Evolutionary conservation across 2,888 invertebrate species (phyloP).

Genomic region (Hirtodrosophila trivittata): DNA sequence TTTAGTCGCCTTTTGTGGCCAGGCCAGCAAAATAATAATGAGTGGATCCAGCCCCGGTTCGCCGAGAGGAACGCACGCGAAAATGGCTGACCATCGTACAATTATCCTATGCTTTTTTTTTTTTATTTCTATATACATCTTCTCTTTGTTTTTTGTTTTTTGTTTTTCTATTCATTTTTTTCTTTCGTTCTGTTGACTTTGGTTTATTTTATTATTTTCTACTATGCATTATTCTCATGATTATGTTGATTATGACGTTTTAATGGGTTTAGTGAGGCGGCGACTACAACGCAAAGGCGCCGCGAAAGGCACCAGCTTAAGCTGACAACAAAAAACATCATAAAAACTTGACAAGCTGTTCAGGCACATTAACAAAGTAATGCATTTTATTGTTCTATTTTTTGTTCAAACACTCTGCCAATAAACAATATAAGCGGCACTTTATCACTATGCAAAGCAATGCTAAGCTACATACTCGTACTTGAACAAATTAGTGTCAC

Average conservation of each 20-base stretch:
- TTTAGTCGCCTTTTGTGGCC: conserved; percentile 75
- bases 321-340: conserved; percentile 61
- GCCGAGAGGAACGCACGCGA: conserved; percentile 22
- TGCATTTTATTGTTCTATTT: conserved; percentile 17
- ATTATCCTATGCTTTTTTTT: conserved; percentile 36
- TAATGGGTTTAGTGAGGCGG: conserved; percentile 69
- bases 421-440: too few species aligned
- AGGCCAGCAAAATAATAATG: conserved; percentile 72
- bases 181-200: too few species aligned
- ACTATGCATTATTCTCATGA: conserved; percentile 68
- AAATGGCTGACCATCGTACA: conserved; percentile 65
- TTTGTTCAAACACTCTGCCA: not conserved
- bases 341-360: conserved; percentile 56
- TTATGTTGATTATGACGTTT: conserved; percentile 77
- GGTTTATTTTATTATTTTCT: conserved; percentile 15
- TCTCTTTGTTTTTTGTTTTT: conserved; percentile 16
- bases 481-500: too few species aligned
- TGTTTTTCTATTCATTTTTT: conserved; percentile 2
- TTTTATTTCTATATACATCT: conserved; percentile 4
- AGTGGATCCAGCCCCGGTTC: too few species aligned
- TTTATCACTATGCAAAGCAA: too few species aligned
- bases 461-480: too few species aligned
- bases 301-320: conserved; percentile 49
- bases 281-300: conserved; percentile 23
- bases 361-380: conserved; percentile 49